Conservation (phyloP, 2,888 invertebrate genomes). For the Eupithecia centaureata region DNA sequence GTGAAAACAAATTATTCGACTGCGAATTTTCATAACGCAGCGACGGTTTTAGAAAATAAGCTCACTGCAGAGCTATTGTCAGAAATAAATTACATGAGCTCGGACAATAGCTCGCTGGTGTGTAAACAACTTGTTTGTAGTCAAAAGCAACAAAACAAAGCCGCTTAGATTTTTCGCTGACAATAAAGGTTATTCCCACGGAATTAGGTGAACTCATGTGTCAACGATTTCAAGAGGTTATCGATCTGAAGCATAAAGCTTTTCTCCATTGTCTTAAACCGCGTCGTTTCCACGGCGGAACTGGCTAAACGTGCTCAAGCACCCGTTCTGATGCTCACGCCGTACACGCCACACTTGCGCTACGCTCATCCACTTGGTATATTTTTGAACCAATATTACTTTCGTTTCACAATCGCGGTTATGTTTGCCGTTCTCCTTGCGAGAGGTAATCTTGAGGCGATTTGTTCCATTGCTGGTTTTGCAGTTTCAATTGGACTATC, state of each 20-base stretch:
- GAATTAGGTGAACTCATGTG: slow-evolving; percentile 54
- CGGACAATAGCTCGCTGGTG: background rate
- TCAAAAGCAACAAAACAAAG: slow-evolving; percentile 7
- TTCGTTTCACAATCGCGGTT: slow-evolving; percentile 61
- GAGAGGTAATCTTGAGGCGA: slow-evolving; percentile 26
- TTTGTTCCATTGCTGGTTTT: background rate
- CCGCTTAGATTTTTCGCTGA: background rate
- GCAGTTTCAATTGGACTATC: background rate
- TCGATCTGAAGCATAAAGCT: slow-evolving; percentile 73
- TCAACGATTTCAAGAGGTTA: slow-evolving; percentile 71
- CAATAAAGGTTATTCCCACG: slow-evolving; percentile 19
- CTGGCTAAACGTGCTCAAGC: slow-evolving; percentile 75
- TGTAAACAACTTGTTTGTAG: background rate
- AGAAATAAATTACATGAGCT: slow-evolving; percentile 10
- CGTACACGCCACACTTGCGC: slow-evolving; percentile 27
- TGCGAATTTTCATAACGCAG: slow-evolving; percentile 2
- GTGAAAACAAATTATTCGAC: background rate
- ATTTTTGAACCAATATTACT: slow-evolving; percentile 63
- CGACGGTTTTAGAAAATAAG: slow-evolving; percentile 10
- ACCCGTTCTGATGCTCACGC: slow-evolving; percentile 49
- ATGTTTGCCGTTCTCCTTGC: slow-evolving; percentile 52
- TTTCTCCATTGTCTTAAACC: slow-evolving; percentile 75
- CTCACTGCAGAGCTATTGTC: slow-evolving; percentile 1
- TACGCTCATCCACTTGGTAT: slow-evolving; percentile 48
- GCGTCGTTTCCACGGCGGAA: slow-evolving; percentile 56